A percentile compares a stretch with the other conserved stretches of the same genome.
phyloP scores from a whole-genome alignment of 2,113 vertebrate genomes.

The Gasterosteus nipponicus region DNA sequence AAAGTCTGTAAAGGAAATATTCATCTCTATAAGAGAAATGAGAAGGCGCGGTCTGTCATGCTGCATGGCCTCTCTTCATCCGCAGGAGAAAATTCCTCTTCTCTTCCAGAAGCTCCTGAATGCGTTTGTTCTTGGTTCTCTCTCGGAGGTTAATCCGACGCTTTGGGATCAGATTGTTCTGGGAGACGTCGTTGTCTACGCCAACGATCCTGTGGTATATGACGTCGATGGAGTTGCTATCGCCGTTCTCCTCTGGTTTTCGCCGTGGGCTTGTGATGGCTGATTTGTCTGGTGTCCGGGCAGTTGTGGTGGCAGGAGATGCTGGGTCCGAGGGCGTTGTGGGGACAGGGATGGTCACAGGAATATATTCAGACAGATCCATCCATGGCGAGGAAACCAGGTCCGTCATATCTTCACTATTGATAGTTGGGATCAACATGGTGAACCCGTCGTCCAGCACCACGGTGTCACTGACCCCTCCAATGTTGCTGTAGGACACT shows the following conservation, averaged over 20 bases:
- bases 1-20: conserved; percentile 48
- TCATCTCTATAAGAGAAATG: conserved; percentile 88
- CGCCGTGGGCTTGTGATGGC: conserved; percentile 64
- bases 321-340: conserved; percentile 23
- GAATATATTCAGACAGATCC: conserved; percentile 65
- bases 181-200: conserved; percentile 82
- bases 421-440: conserved; percentile 57
- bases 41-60: conserved; percentile 48
- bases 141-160: conserved; percentile 83
- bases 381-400: conserved; percentile 59
- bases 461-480: conserved; percentile 49
- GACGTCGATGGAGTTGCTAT: conserved; percentile 87
- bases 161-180: conserved; percentile 89
- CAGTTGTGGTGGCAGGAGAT: conserved; percentile 29
- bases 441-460: conserved; percentile 58
- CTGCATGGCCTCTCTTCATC: conserved; percentile 81
- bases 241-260: conserved; percentile 78
- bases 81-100: conserved; percentile 86
- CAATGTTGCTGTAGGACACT: conserved; percentile 31
- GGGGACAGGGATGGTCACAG: conserved; percentile 28
- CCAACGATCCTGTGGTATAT: conserved; percentile 80
- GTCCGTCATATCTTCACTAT: conserved; percentile 48
- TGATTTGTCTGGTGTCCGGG: conserved; percentile 61
- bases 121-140: conserved; percentile 93
- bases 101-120: conserved; percentile 94